A percentile compares a stretch with the other conserved stretches of the same genome.
Evolutionary conservation across 2,113 vertebrate species (phyloP).

Genomic region (Abramis brama): DNA sequence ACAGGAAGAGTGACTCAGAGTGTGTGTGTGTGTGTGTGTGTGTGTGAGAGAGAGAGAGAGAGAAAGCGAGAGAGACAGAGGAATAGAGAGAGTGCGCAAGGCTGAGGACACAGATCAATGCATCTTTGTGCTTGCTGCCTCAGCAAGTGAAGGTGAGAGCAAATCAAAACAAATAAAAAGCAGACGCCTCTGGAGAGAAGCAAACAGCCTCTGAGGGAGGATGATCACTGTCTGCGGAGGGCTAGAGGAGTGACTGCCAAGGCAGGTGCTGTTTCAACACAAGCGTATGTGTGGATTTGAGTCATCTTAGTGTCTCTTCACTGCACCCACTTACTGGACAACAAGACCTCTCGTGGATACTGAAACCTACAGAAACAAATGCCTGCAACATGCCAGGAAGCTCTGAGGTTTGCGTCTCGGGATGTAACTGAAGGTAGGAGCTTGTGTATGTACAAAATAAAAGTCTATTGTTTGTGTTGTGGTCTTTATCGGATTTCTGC

Average conservation of each 20-base stretch:
- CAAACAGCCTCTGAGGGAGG: slow-evolving; percentile 45
- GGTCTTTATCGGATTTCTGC: background rate
- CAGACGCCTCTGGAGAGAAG: slow-evolving; percentile 26
- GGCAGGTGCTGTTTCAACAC: slow-evolving; percentile 40
- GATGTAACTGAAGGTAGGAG: slow-evolving; percentile 23
- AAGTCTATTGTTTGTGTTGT: slow-evolving; percentile 9
- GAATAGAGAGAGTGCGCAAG: slow-evolving; percentile 36
- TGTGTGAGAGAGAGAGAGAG: slow-evolving; percentile 60
- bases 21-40: background rate
- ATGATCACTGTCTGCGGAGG: slow-evolving; percentile 45
- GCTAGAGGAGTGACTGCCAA: slow-evolving; percentile 53
- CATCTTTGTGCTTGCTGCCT: slow-evolving; percentile 55
- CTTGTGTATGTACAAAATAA: slow-evolving; percentile 12
- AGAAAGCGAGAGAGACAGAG: slow-evolving; percentile 44
- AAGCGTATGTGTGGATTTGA: slow-evolving; percentile 23
- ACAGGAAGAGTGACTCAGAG: slow-evolving; percentile 24
- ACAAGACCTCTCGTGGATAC: slow-evolving; percentile 20
- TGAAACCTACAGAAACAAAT: slow-evolving; percentile 9
- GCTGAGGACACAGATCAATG: slow-evolving; percentile 52
- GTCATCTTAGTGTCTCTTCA: slow-evolving; percentile 36
- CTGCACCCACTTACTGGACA: slow-evolving; percentile 31
- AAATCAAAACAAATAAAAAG: slow-evolving; percentile 59
- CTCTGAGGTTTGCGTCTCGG: slow-evolving; percentile 15
- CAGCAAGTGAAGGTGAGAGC: slow-evolving; percentile 60
- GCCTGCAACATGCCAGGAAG: slow-evolving; percentile 12